Conservation (phyloP, 1,140 invertebrate species). For the Scaptomyza hsui region DNA sequence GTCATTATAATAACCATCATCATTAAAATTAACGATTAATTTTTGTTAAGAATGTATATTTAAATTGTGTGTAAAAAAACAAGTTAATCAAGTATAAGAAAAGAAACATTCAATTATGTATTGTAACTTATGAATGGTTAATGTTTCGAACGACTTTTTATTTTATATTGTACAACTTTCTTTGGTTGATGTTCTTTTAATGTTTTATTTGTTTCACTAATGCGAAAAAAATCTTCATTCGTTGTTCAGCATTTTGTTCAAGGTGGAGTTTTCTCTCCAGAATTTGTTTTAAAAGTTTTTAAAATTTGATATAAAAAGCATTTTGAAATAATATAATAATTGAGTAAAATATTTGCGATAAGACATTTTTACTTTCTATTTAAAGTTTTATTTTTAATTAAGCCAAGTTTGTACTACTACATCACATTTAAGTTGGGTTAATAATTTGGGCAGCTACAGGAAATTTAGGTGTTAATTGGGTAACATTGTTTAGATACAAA, state of each 20-base stretch:
- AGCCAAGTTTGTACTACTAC: conserved; percentile 17
- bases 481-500: conserved; percentile 56
- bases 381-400: conserved; percentile 1
- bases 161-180: conserved; percentile 63
- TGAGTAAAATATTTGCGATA: conserved; percentile 76
- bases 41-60: conserved; percentile 73
- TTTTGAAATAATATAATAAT: conserved; percentile 36
- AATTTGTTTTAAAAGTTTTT: conserved; percentile 30
- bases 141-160: conserved; percentile 76
- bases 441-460: conserved; percentile 35
- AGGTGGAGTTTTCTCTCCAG: conserved; percentile 83
- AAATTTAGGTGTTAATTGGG: conserved; percentile 21
- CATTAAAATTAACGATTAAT: conserved; percentile 76
- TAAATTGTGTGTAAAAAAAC: conserved; percentile 67
- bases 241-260: conserved; percentile 65
- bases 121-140: conserved; percentile 76
- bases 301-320: conserved; percentile 55
- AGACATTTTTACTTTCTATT: conserved; percentile 23
- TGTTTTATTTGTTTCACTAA: conserved; percentile 49
- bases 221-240: conserved; percentile 75
- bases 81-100: conserved; percentile 75
- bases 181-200: conserved; percentile 40
- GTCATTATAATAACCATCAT: conserved; percentile 30
- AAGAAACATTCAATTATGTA: conserved; percentile 75
- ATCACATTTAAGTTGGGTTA: conserved; percentile 34